Evolutionary conservation across 2,888 invertebrate species (phyloP).

Genomic region (Sphaeridia pumilis): DNA sequence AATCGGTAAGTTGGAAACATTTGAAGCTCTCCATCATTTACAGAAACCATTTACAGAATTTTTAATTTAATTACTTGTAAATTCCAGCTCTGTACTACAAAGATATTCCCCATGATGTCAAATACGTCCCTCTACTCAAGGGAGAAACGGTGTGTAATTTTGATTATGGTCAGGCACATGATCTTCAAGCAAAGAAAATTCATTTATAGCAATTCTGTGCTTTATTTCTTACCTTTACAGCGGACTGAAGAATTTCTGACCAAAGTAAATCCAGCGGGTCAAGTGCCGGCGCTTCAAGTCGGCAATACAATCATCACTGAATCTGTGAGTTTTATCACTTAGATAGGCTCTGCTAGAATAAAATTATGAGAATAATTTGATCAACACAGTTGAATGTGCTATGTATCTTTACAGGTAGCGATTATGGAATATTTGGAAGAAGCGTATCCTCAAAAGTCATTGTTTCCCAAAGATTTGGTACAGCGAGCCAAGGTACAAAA

Average conservation of each 20-base stretch:
- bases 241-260: neutral
- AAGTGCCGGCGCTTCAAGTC: slow-evolving; percentile 81
- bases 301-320: slow-evolving; percentile 50
- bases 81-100: slow-evolving; percentile 2
- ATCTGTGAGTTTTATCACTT: slow-evolving; percentile 51
- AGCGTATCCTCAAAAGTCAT: slow-evolving; percentile 67
- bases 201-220: too few species aligned
- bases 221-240: too few species aligned
- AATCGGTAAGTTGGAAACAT: slow-evolving; percentile 8
- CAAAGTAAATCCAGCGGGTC: slow-evolving; percentile 85
- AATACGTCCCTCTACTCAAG: neutral
- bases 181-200: too few species aligned
- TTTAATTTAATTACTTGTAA: too few species aligned
- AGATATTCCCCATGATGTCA: neutral
- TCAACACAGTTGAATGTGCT: too few species aligned
- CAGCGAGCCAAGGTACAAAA: slow-evolving; percentile 45
- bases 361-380: too few species aligned
- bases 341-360: too few species aligned
- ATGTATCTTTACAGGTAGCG: too few species aligned
- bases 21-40: too few species aligned
- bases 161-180: too few species aligned
- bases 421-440: slow-evolving; percentile 96
- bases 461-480: slow-evolving; percentile 60
- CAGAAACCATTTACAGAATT: too few species aligned
- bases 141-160: too few species aligned